Conservation (phyloP, 2,113 vertebrate species). For the Anoplopoma fimbria region DNA sequence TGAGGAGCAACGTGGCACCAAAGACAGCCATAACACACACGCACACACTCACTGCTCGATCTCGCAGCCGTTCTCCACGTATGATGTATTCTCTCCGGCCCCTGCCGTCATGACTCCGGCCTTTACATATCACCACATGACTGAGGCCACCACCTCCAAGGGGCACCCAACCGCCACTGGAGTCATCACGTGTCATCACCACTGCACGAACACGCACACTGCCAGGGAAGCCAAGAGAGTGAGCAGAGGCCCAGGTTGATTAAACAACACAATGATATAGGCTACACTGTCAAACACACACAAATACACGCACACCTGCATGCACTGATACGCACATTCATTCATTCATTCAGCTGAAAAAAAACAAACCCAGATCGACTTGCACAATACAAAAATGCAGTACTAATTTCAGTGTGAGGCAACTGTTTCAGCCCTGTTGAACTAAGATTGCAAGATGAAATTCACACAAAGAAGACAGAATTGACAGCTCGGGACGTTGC, state of each 20-base stretch:
- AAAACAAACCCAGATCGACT: background rate
- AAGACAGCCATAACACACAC: slow-evolving; percentile 79
- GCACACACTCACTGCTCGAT: slow-evolving; percentile 91
- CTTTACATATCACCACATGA: slow-evolving; percentile 91
- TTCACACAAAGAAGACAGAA: slow-evolving; percentile 31
- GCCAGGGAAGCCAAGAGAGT: slow-evolving; percentile 64
- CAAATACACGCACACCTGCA: background rate
- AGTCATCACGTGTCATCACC: slow-evolving; percentile 97
- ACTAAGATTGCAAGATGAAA: slow-evolving; percentile 22
- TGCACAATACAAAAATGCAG: slow-evolving; percentile 1
- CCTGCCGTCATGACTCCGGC: slow-evolving; percentile 87
- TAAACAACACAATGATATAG: slow-evolving; percentile 29
- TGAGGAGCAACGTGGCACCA: slow-evolving; percentile 62
- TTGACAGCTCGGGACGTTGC: background rate
- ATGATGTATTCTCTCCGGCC: slow-evolving; percentile 89
- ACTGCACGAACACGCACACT: slow-evolving; percentile 93
- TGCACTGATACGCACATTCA: background rate
- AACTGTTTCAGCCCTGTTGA: slow-evolving; percentile 3
- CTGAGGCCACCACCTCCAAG: slow-evolving; percentile 93
- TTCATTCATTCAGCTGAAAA: background rate
- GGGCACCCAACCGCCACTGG: slow-evolving; percentile 94
- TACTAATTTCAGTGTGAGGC: background rate
- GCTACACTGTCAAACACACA: slow-evolving; percentile 4
- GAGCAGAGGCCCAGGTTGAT: slow-evolving; percentile 48
- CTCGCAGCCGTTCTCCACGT: slow-evolving; percentile 91